Conservation (phyloP, 2,113 vertebrate species). For the Zosterops lateralis region DNA sequence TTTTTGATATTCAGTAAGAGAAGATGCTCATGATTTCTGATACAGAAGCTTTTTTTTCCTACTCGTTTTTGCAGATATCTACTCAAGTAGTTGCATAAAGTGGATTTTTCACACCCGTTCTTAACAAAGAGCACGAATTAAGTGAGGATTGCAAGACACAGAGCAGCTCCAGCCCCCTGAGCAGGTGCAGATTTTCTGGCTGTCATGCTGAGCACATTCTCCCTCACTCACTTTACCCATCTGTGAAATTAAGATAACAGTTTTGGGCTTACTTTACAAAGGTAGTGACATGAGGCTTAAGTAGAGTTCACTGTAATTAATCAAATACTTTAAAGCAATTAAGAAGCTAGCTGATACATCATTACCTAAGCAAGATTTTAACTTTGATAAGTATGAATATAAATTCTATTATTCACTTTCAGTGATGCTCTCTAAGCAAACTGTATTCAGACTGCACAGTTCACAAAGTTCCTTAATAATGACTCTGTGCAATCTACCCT, state of each 20-base stretch:
- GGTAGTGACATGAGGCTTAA: neutral
- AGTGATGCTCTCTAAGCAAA: neutral
- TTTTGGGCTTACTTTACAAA: neutral
- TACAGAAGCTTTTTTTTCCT: neutral
- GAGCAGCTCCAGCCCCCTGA: neutral
- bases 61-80: neutral
- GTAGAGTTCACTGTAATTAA: constrained; percentile 8
- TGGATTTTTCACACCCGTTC: neutral
- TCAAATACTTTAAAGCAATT: constrained; percentile 24
- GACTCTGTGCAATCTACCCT: neutral
- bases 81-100: neutral
- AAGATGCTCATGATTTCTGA: neutral
- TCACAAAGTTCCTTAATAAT: neutral
- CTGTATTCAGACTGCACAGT: neutral
- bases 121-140: neutral
- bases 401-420: neutral
- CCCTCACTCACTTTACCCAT: neutral
- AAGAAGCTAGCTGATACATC: neutral
- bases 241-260: constrained; percentile 44
- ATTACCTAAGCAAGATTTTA: neutral
- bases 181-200: neutral
- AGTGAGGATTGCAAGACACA: fast-evolving
- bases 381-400: neutral
- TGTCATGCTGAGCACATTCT: neutral
- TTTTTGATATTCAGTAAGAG: neutral